Evolutionary conservation across 2,888 invertebrate species (phyloP).

Genomic region (Coremacera marginata): DNA sequence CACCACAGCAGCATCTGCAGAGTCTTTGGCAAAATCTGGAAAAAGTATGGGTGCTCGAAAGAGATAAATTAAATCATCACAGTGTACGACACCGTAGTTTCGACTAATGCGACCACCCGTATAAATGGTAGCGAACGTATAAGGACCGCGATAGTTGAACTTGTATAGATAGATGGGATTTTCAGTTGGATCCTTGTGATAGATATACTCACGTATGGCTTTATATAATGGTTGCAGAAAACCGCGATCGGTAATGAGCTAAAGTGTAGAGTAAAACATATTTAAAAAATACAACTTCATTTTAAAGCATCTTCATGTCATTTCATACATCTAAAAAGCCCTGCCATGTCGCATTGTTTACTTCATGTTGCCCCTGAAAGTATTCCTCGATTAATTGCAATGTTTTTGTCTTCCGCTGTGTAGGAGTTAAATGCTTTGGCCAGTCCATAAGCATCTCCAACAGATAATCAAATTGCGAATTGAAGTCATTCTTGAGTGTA

Average conservation of each 20-base stretch:
- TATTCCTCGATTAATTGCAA: conserved; percentile 55
- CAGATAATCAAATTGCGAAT: conserved; percentile 59
- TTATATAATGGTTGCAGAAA: conserved; percentile 70
- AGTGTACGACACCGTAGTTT: conserved; percentile 69
- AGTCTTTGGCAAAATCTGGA: conserved; percentile 60
- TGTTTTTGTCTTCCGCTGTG: conserved; percentile 47
- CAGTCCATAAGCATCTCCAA: conserved; percentile 62
- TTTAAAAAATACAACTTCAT: background rate
- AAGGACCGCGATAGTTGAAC: conserved; percentile 70
- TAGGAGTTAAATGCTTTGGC: conserved; percentile 44
- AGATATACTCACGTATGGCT: conserved; percentile 55
- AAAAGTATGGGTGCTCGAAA: conserved; percentile 70
- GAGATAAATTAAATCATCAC: conserved; percentile 72
- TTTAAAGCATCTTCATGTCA: background rate
- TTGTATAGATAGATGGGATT: conserved; percentile 70
- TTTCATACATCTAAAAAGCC: conserved; percentile 59
- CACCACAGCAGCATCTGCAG: conserved; percentile 65
- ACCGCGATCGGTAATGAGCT: conserved; percentile 71
- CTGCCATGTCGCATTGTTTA: conserved; percentile 56
- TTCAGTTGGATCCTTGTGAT: conserved; percentile 50
- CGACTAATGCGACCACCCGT: conserved; percentile 57
- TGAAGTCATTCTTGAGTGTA: conserved; percentile 58
- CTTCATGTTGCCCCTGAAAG: conserved; percentile 55
- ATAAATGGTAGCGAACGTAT: conserved; percentile 69
- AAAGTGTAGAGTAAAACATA: conserved; percentile 15